These are phyloP conservation scores for Corbicula japonica DNA, from an alignment of 2,888 invertebrate genomes.

Conservation along the genomic window DNA sequence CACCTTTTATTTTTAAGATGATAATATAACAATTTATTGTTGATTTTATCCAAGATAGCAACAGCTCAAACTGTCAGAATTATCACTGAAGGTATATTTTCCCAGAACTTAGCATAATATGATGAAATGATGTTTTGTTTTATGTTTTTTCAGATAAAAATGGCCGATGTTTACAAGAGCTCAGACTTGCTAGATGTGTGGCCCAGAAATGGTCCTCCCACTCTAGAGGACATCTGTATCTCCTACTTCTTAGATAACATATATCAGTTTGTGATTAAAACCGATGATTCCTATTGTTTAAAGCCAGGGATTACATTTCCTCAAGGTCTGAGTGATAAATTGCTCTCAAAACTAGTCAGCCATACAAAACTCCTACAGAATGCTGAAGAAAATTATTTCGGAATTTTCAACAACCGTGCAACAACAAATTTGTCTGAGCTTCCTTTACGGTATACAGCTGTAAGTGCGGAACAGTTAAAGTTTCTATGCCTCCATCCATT, in stretches of 20 bases:
- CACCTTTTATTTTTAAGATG: no score
- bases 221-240: conserved; percentile 55
- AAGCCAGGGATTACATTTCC: conserved; percentile 62
- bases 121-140: no score
- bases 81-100: no score
- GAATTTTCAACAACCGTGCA: conserved; percentile 61
- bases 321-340: conserved; percentile 62
- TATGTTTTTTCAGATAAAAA: conserved; percentile 5
- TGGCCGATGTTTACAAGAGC: conserved; percentile 4
- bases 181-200: conserved; percentile 44
- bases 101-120: no score
- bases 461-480: conserved; percentile 91
- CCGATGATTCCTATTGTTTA: conserved; percentile 57
- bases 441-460: conserved; percentile 78
- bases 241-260: conserved; percentile 56
- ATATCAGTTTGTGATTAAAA: conserved; percentile 51
- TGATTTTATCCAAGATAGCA: no score
- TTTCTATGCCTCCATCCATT: conserved; percentile 92
- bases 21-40: no score
- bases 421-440: conserved; percentile 67
- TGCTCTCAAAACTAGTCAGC: conserved; percentile 40
- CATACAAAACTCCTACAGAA: conserved; percentile 46
- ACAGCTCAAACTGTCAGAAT: no score
- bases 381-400: conserved; percentile 52
- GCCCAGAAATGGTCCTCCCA: conserved; percentile 46